These are phyloP conservation scores for Leptarthrus brevirostris DNA, from an alignment of 2,888 invertebrate species.

Conservation along the genomic window DNA sequence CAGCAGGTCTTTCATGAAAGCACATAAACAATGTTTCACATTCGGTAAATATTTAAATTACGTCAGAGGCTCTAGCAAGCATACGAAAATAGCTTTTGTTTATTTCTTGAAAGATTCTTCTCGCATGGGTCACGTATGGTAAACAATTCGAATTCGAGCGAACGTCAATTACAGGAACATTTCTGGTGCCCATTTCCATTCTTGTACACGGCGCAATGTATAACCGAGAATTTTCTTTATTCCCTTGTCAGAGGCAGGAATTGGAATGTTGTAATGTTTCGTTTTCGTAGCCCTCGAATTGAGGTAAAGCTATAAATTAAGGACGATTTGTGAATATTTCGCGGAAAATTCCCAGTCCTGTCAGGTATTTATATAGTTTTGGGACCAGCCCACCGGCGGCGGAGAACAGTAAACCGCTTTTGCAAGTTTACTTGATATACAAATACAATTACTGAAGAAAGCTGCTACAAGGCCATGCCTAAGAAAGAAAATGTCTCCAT, in stretches of 20 bases:
- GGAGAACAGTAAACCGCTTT: neutral
- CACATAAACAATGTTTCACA: neutral
- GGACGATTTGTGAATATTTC: slow-evolving; percentile 29
- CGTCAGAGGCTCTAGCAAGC: neutral
- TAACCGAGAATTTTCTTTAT: slow-evolving; percentile 6
- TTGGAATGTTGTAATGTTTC: slow-evolving; percentile 32
- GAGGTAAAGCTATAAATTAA: slow-evolving; percentile 26
- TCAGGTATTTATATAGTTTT: neutral
- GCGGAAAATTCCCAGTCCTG: slow-evolving; percentile 3
- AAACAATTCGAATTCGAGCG: slow-evolving; percentile 19
- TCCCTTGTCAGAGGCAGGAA: neutral
- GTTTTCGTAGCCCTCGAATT: neutral
- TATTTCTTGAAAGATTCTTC: slow-evolving; percentile 17
- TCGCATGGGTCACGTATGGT: neutral
- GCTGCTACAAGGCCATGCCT: slow-evolving; percentile 39
- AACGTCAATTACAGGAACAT: slow-evolving; percentile 8
- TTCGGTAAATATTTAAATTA: slow-evolving; percentile 33
- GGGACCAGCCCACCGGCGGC: neutral
- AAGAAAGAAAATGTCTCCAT: slow-evolving; percentile 48
- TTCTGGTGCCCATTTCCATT: neutral
- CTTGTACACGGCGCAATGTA: neutral
- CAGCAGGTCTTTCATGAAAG: too few relatives aligned
- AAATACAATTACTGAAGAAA: slow-evolving; percentile 42
- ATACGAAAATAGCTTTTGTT: slow-evolving; percentile 28
- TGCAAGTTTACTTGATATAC: slow-evolving; percentile 34